These are phyloP conservation scores for Sciaenops ocellatus DNA, from an alignment of 2,797 vertebrate genomes.

Conservation along the genomic window DNA sequence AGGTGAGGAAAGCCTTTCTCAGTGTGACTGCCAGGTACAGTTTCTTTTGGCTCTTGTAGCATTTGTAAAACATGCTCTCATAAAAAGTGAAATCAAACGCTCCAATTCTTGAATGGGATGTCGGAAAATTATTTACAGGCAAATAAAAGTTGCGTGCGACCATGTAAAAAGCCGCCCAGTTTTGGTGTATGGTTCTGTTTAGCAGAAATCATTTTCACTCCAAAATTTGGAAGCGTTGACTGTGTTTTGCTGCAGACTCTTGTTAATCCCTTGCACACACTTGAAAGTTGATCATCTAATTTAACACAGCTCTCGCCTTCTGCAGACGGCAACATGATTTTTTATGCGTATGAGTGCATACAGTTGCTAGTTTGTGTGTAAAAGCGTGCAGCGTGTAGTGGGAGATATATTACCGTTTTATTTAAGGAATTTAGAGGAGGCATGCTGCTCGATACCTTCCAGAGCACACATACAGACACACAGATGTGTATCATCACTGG, in stretches of 20 bases:
- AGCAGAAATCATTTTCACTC: slow-evolving; percentile 72
- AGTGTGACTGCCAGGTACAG: slow-evolving; percentile 72
- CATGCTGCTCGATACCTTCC: slow-evolving; percentile 52
- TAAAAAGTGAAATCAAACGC: slow-evolving; percentile 77
- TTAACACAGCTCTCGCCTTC: slow-evolving; percentile 46
- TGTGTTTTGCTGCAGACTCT: slow-evolving; percentile 71
- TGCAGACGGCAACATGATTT: slow-evolving; percentile 18
- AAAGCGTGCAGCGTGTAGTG: slow-evolving; percentile 2
- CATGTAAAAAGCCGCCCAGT: slow-evolving; percentile 53
- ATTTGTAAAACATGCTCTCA: slow-evolving; percentile 79
- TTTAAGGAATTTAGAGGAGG: slow-evolving; percentile 41
- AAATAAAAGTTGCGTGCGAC: slow-evolving; percentile 81
- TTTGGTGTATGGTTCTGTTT: slow-evolving; percentile 72
- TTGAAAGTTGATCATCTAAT: slow-evolving; percentile 67
- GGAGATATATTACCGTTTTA: slow-evolving; percentile 36
- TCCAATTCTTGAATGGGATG: slow-evolving; percentile 76
- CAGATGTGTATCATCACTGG: slow-evolving; percentile 80
- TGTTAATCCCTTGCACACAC: slow-evolving; percentile 61
- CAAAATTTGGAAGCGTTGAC: slow-evolving; percentile 56
- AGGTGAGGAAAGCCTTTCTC: slow-evolving; percentile 69
- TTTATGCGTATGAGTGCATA: slow-evolving; percentile 1
- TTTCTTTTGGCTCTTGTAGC: slow-evolving; percentile 74
- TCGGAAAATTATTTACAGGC: slow-evolving; percentile 82
- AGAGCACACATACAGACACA: slow-evolving; percentile 60
- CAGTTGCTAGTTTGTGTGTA: slow-evolving; percentile 1